phyloP scores from a whole-genome alignment of 2,797 vertebrate genomes.

The Antennarius maculatus region DNA sequence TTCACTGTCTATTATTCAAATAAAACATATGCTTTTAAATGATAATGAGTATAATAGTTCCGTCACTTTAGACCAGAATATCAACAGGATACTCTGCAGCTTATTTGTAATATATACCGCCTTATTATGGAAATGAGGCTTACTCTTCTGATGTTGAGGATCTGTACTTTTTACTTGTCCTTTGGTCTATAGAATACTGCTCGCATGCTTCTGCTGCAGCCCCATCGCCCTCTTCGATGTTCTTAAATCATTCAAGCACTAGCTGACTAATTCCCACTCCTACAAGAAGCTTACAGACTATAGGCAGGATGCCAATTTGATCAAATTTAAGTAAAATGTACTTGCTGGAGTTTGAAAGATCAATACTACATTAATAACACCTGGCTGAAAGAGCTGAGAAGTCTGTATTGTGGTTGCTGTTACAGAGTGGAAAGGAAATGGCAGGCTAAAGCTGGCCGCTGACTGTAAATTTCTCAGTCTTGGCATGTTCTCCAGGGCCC shows the following conservation, averaged over 20 bases:
- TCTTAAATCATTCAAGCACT: conserved; percentile 39
- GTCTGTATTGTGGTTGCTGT: conserved; percentile 38
- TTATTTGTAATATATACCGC: conserved; percentile 41
- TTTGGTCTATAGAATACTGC: conserved; percentile 26
- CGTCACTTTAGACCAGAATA: conserved; percentile 42
- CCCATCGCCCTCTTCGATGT: conserved; percentile 3
- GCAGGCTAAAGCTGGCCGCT: conserved; percentile 49
- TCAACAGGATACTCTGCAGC: conserved; percentile 42
- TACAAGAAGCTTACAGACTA: conserved; percentile 65
- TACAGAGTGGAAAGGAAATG: conserved; percentile 42
- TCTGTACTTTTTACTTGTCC: conserved; percentile 31
- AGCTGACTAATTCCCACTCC: conserved; percentile 50
- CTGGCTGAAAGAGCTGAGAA: conserved; percentile 63
- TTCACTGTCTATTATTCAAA: conserved; percentile 51
- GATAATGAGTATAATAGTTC: conserved; percentile 56
- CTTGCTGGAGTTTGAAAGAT: conserved; percentile 73
- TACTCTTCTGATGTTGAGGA: conserved; percentile 50
- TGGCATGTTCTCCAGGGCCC: conserved; percentile 51
- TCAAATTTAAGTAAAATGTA: conserved; percentile 81
- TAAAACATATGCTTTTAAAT: conserved; percentile 59
- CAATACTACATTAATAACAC: conserved; percentile 81
- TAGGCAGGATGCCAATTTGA: conserved; percentile 71
- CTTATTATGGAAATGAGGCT: conserved; percentile 49
- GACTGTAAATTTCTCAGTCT: conserved; percentile 71
- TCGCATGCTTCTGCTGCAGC: conserved; percentile 37